These are phyloP conservation scores for Eupleurogrammus muticus DNA, from an alignment of 2,797 vertebrate species.

Conservation along the genomic window DNA sequence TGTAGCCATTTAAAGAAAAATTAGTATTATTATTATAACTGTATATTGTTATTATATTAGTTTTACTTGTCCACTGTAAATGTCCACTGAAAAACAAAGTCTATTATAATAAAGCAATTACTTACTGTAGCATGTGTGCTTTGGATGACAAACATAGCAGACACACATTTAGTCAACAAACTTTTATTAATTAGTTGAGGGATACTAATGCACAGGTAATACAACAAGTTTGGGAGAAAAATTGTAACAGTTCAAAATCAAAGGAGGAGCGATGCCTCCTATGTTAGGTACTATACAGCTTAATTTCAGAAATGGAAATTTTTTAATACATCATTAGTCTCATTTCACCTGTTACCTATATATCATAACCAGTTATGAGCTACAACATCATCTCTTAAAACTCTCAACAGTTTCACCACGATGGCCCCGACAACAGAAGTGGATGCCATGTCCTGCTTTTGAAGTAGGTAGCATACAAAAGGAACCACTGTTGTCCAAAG, in stretches of 20 bases:
- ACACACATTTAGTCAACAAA: conserved; percentile 82
- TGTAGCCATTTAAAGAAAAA: no score
- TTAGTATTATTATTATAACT: no score
- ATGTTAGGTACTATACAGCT: conserved; percentile 79
- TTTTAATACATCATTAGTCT: conserved; percentile 76
- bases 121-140: background rate
- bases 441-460: conserved; percentile 62
- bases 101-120: background rate
- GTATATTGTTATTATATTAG: no score
- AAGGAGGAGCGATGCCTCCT: conserved; percentile 69
- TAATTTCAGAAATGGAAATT: conserved; percentile 78
- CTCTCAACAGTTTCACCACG: conserved; percentile 62
- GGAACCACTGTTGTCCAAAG: conserved; percentile 64
- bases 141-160: background rate
- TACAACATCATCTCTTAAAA: conserved; percentile 71
- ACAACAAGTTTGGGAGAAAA: conserved; percentile 84
- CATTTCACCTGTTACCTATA: conserved; percentile 71
- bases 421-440: conserved; percentile 55
- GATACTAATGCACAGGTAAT: conserved; percentile 88
- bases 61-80: no score
- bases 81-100: no score
- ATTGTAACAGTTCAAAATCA: conserved; percentile 82
- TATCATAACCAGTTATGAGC: conserved; percentile 73
- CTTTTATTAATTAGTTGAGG: conserved; percentile 87
- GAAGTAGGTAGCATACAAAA: conserved; percentile 77